phyloP scores from a whole-genome alignment of 2,797 vertebrate species.

The Notoglanidium macrostoma region DNA sequence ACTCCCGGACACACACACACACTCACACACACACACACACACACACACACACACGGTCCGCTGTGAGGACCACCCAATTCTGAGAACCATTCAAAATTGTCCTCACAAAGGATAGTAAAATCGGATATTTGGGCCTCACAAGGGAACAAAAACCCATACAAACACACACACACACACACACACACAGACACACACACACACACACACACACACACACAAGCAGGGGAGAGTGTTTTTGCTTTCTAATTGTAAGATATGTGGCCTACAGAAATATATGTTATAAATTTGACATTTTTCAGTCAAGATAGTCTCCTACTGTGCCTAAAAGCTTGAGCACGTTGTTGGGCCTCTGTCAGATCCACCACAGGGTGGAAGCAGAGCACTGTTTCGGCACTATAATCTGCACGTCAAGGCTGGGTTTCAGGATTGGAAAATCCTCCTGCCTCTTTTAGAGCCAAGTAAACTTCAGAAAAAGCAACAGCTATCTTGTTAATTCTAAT shows the following conservation, averaged over 20 bases:
- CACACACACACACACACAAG: too few species aligned
- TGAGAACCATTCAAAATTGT: too few species aligned
- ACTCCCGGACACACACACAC: background rate
- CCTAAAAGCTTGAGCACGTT: background rate
- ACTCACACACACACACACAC: background rate
- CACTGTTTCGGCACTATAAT: background rate
- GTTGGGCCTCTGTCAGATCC: background rate
- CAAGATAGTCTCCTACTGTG: background rate
- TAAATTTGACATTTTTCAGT: background rate
- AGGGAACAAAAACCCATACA: too few species aligned
- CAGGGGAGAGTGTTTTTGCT: background rate
- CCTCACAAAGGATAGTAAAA: too few species aligned
- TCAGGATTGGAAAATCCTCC: conserved; percentile 16
- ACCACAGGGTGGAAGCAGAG: conserved; percentile 44
- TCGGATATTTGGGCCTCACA: too few species aligned
- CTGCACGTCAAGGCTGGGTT: background rate
- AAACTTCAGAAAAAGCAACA: background rate
- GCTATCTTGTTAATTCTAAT: background rate
- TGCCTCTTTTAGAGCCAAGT: conserved; percentile 15
- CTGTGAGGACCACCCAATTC: too few species aligned
- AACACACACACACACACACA: too few species aligned
- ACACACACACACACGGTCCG: background rate
- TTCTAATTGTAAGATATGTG: background rate
- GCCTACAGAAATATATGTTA: background rate
- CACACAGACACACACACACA: too few species aligned